A percentile compares a stretch with the other conserved stretches of the same genome.
phyloP scores from a whole-genome alignment of 2,797 vertebrate genomes.

The Benthosema pterotum region DNA sequence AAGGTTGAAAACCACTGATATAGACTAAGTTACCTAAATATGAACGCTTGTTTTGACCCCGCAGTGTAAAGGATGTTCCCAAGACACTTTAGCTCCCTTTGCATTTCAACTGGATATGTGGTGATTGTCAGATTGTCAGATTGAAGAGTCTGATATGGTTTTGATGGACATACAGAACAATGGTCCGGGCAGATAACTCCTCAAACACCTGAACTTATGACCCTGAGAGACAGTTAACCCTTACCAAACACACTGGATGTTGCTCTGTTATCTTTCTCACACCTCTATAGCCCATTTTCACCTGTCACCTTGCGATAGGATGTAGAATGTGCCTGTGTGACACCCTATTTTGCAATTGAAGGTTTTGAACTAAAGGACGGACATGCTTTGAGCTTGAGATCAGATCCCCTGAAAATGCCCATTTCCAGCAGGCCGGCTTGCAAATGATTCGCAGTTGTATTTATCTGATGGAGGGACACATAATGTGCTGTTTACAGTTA shows the following conservation, averaged over 20 bases:
- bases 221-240: conserved; percentile 46
- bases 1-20: no score
- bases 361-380: conserved; percentile 61
- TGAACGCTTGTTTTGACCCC: neutral
- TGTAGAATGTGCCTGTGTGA: conserved; percentile 44
- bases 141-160: conserved; percentile 49
- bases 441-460: conserved; percentile 32
- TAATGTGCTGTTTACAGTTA: conserved; percentile 5
- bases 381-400: conserved; percentile 49
- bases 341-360: conserved; percentile 34
- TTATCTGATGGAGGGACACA: conserved; percentile 26
- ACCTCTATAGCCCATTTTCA: conserved; percentile 39
- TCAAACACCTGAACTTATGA: conserved; percentile 47
- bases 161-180: conserved; percentile 62
- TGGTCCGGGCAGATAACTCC: conserved; percentile 56
- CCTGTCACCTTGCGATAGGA: conserved; percentile 55
- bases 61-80: conserved; percentile 14
- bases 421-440: conserved; percentile 28
- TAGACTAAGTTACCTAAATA: neutral
- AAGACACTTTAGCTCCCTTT: conserved; percentile 20
- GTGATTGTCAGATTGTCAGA: conserved; percentile 51
- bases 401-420: conserved; percentile 37
- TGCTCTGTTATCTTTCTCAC: conserved; percentile 67
- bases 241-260: conserved; percentile 41
- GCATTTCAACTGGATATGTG: conserved; percentile 33